These are phyloP conservation scores for Festucalex cinctus DNA, from an alignment of 2,113 vertebrate genomes.

Conservation along the genomic window DNA sequence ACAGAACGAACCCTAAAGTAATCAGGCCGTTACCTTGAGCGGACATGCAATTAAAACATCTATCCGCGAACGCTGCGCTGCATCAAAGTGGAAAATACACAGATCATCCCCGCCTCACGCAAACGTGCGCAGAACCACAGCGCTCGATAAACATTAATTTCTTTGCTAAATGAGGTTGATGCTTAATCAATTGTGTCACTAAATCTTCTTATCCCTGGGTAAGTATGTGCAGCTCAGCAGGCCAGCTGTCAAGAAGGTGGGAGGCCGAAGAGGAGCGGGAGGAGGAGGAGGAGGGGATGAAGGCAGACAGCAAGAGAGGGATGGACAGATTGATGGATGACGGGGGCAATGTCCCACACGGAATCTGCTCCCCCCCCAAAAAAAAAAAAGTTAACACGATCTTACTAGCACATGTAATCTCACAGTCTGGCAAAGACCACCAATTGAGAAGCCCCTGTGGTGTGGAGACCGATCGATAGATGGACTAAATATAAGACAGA, in stretches of 20 bases:
- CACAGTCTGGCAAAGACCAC: constrained; percentile 29
- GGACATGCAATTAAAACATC: constrained; percentile 58
- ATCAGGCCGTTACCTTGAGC: constrained; percentile 54
- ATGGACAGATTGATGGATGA: constrained; percentile 34
- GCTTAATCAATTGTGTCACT: constrained; percentile 73
- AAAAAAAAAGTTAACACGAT: constrained; percentile 27
- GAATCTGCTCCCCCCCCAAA: constrained; percentile 6
- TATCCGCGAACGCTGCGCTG: constrained; percentile 23
- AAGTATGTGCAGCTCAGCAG: constrained; percentile 68
- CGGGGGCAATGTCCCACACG: constrained; percentile 29
- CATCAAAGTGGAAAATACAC: neutral
- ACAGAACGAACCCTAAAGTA: constrained; percentile 40
- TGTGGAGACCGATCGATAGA: constrained; percentile 14
- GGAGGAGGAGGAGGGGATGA: constrained; percentile 35
- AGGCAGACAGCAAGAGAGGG: constrained; percentile 26
- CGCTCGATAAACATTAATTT: constrained; percentile 54
- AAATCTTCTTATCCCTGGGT: constrained; percentile 70
- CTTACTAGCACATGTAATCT: constrained; percentile 27
- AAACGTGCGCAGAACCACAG: constrained; percentile 9
- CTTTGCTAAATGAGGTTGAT: constrained; percentile 72
- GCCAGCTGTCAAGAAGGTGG: constrained; percentile 75
- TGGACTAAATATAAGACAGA: neutral
- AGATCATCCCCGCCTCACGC: constrained; percentile 8
- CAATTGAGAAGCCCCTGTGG: constrained; percentile 15
- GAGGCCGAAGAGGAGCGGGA: constrained; percentile 35